Evolutionary conservation across 2,113 vertebrate genomes (phyloP).

Genomic region (Hassar affinis): DNA sequence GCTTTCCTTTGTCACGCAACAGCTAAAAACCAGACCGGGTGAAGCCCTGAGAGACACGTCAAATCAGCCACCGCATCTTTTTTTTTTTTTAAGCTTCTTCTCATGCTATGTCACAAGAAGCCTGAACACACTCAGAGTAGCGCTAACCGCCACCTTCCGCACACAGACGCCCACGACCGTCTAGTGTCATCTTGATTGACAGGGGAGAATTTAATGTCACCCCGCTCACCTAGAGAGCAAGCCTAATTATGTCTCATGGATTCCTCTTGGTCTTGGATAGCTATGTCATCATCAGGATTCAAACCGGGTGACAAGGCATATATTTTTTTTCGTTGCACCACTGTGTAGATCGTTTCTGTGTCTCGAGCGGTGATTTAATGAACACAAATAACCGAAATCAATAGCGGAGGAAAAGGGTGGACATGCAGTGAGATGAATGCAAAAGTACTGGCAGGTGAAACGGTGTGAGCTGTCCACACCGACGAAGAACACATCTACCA

Average conservation of each 20-base stretch:
- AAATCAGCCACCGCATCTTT: neutral
- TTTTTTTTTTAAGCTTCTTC: neutral
- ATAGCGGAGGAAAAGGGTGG: neutral
- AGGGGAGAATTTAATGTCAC: neutral
- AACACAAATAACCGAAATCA: neutral
- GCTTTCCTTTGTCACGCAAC: neutral
- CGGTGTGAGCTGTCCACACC: neutral
- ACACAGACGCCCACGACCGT: neutral
- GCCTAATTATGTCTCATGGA: neutral
- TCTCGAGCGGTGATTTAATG: neutral
- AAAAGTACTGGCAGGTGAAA: neutral
- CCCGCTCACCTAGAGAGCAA: neutral
- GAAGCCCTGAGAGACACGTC: neutral
- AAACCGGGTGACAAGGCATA: neutral
- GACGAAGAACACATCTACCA: neutral
- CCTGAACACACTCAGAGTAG: neutral
- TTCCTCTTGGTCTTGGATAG: neutral
- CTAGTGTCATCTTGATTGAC: neutral
- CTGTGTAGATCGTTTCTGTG: neutral
- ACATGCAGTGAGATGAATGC: neutral
- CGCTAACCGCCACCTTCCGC: neutral
- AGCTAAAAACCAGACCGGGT: neutral
- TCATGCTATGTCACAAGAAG: neutral
- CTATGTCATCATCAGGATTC: neutral
- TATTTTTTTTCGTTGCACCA: neutral